Conservation (phyloP, 2,113 vertebrate species). For the Callionymus lyra region DNA sequence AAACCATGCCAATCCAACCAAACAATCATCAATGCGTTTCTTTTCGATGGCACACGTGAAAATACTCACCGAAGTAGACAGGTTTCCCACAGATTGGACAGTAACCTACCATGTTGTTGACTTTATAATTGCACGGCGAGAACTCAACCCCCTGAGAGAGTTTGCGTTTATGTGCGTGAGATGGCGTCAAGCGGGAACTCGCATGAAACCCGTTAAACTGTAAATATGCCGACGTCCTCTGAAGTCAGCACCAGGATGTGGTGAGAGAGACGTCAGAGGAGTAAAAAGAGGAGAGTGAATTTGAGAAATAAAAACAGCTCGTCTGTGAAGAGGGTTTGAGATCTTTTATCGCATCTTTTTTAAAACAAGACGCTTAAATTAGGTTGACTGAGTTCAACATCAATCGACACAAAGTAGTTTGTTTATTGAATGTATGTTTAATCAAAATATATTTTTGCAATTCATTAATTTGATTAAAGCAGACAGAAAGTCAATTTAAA, state of each 20-base stretch:
- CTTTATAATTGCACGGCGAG: slow-evolving; percentile 24
- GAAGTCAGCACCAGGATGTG: slow-evolving; percentile 57
- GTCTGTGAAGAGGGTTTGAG: neutral
- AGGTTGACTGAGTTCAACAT: too few relatives aligned
- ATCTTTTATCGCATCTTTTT: neutral
- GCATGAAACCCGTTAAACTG: slow-evolving; percentile 28
- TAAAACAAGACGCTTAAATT: slow-evolving; percentile 3
- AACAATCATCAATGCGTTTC: too few relatives aligned
- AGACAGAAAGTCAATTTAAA: too few relatives aligned
- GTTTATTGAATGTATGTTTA: too few relatives aligned
- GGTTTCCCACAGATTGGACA: slow-evolving; percentile 74
- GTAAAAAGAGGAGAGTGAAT: slow-evolving; percentile 35
- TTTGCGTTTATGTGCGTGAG: slow-evolving; percentile 2
- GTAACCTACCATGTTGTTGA: slow-evolving; percentile 67
- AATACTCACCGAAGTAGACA: slow-evolving; percentile 75
- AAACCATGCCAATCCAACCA: too few relatives aligned
- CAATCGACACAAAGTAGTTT: too few relatives aligned
- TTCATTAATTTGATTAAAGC: too few relatives aligned
- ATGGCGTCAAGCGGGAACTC: slow-evolving; percentile 36
- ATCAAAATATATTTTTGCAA: too few relatives aligned
- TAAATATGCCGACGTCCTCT: slow-evolving; percentile 16
- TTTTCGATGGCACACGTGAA: neutral
- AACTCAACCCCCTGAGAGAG: slow-evolving; percentile 2
- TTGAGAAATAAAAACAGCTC: slow-evolving; percentile 12
- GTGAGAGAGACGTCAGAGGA: slow-evolving; percentile 40